A percentile compares a stretch with the other conserved stretches of the same genome.
phyloP scores from a whole-genome alignment of 2,113 vertebrate genomes.

The Tachycineta bicolor region DNA sequence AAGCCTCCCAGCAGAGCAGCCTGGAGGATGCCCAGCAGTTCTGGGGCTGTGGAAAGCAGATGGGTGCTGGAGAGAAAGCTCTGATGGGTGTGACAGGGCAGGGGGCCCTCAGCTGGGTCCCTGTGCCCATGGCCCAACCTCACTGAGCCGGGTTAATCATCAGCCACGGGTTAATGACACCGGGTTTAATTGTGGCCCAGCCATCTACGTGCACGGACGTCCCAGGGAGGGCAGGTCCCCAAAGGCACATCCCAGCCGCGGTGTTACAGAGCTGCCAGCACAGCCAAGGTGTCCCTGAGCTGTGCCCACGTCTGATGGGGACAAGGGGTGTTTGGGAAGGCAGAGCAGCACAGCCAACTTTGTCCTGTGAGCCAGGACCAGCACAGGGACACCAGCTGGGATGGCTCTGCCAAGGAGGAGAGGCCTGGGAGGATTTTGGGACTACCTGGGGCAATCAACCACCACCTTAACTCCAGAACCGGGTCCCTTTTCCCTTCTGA shows the following conservation, averaged over 20 bases:
- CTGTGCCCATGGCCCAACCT: not conserved
- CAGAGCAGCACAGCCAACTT: not conserved
- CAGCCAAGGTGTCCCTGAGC: fast-evolving
- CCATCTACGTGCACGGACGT: not conserved
- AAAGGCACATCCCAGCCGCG: fast-evolving
- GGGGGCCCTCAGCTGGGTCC: not conserved
- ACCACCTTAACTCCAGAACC: not conserved
- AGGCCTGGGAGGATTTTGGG: not conserved
- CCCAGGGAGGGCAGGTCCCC: not conserved
- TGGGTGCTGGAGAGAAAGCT: not conserved
- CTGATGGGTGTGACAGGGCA: not conserved
- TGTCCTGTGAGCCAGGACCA: not conserved
- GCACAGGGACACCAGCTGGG: not conserved
- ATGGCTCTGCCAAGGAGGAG: not conserved
- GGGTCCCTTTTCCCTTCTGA: not conserved
- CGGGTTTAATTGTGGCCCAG: not conserved
- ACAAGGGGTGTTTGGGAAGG: not conserved
- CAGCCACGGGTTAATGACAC: fast-evolving
- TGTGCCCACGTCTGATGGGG: fast-evolving
- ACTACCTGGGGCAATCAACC: not conserved
- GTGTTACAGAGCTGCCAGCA: not conserved
- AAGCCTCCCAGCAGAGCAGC: not conserved
- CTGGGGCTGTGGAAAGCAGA: not conserved
- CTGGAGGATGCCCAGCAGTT: not conserved
- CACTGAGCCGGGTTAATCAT: not conserved